Evolutionary conservation across 2,113 vertebrate genomes (phyloP).

Genomic region (Brienomyrus longianalis): DNA sequence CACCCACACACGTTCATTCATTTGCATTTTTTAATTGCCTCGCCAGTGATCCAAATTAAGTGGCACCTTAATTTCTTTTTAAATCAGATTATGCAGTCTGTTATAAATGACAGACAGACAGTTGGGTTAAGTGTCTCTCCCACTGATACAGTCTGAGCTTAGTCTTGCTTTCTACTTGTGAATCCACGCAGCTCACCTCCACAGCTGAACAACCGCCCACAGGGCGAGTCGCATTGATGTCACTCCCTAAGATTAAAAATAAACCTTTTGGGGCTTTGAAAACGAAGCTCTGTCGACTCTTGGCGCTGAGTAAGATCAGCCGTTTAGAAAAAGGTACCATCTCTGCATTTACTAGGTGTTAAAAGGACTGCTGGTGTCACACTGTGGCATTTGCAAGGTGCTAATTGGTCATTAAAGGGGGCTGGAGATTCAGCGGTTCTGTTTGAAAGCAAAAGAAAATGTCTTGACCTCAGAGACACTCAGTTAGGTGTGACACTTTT

Average conservation of each 20-base stretch:
- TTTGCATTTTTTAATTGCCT: not conserved
- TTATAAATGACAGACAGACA: not conserved
- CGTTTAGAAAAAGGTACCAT: slow-evolving; percentile 32
- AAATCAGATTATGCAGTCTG: slow-evolving; percentile 1
- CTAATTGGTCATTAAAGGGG: slow-evolving; percentile 46
- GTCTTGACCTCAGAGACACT: not conserved
- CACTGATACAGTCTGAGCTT: not conserved
- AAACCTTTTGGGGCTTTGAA: not conserved
- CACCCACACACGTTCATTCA: not conserved
- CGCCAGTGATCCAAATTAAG: not conserved
- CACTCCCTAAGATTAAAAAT: not conserved
- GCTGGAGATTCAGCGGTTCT: slow-evolving; percentile 35
- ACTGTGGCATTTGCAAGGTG: slow-evolving; percentile 42
- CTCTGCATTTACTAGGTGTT: slow-evolving; percentile 35
- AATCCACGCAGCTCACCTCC: not conserved
- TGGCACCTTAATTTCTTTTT: not conserved
- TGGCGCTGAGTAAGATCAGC: not conserved
- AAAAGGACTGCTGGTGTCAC: slow-evolving; percentile 33
- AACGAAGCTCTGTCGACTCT: not conserved
- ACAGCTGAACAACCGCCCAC: not conserved
- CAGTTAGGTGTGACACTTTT: not conserved
- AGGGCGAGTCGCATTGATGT: not conserved
- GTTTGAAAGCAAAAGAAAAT: not conserved
- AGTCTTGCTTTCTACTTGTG: not conserved
- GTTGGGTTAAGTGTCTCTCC: not conserved